Base-by-base conservation (phyloP, 2,113 vertebrate genomes). In the Salminus brasiliensis region DNA sequence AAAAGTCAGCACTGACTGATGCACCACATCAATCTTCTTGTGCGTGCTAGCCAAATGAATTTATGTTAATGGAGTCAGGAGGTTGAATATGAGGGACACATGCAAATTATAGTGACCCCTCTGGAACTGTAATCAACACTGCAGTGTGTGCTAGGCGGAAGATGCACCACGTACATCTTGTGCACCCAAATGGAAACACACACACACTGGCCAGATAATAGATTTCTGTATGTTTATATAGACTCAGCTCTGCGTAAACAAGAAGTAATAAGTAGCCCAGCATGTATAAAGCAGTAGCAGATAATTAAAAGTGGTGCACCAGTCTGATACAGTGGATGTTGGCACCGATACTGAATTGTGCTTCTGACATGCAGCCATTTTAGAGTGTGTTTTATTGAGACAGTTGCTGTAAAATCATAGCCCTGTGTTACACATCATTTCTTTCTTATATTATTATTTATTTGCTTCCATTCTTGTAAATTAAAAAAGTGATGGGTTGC, bases 41-140 rank as follows among this genome's bases (percentile, higher is more conserved):
- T 25, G 60, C n/a, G 32, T 16, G 23, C 60, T n/a, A 36, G 45
- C 12, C 45, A 79, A 55, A 72, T 55, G 13, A 79, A 79, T 41
- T 2, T 25, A 63, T 73, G 59, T 41, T 36, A 65, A 71, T 49
- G 16, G 25, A 43, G 7, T 36, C 43, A 66, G 43, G 43, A 72
- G 23, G 41, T 15, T 36, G 29, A 73, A 72, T 30, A 16, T 27
- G 59, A 79, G 36, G 29, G 45, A 79, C 53, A 52, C 65, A 43
- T 59, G 69, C 65, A 82, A 67, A 82, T 74, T 68, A 76, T 21
- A 29, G 55, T 74, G 71, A 79, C 65, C 71, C 49, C 39, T 83
- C 65, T 63, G 27, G 69, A 49, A 69, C 34, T 70, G 59, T 66
- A 72, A 72, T 79, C 65, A 57, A 74, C 47, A 34, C 34, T 74